Evolutionary conservation across 92 coral and sea anemone genomes (phyloP).

Genomic region (Chrysogorgia sp.): DNA sequence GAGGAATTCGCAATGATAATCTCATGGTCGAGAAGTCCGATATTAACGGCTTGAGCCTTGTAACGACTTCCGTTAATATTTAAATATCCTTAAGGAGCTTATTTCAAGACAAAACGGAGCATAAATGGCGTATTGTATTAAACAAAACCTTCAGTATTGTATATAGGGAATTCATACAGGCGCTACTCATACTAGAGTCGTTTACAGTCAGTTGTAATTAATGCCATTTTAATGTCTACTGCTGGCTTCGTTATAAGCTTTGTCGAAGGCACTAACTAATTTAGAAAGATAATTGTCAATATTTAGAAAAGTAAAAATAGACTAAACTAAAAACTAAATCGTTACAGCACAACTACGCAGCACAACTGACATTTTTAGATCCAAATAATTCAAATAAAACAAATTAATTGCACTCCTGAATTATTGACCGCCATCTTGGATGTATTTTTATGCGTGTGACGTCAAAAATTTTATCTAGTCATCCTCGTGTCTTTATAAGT

Average conservation of each 20-base stretch:
- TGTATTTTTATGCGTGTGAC: too few species aligned
- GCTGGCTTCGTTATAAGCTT: not conserved
- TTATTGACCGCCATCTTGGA: too few species aligned
- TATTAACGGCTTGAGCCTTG: not conserved
- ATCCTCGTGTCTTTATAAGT: too few species aligned
- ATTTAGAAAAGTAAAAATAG: too few species aligned
- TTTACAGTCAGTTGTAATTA: not conserved
- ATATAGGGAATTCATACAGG: not conserved
- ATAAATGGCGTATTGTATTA: not conserved
- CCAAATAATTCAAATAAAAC: too few species aligned
- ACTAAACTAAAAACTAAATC: too few species aligned
- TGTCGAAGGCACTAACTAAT: not conserved
- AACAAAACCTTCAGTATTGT: not conserved
- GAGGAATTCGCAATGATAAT: not conserved
- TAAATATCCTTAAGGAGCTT: not conserved
- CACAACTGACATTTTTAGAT: too few species aligned
- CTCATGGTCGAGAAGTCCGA: not conserved
- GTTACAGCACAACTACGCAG: too few species aligned
- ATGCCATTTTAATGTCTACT: not conserved
- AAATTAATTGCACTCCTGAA: too few species aligned
- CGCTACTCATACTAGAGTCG: not conserved
- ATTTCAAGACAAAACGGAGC: not conserved
- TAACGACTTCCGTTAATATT: conserved; percentile 1
- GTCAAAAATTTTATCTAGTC: too few species aligned
- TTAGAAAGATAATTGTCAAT: too few species aligned